phyloP scores from a whole-genome alignment of 2,113 vertebrate species.

The Lanius ludovicianus region DNA sequence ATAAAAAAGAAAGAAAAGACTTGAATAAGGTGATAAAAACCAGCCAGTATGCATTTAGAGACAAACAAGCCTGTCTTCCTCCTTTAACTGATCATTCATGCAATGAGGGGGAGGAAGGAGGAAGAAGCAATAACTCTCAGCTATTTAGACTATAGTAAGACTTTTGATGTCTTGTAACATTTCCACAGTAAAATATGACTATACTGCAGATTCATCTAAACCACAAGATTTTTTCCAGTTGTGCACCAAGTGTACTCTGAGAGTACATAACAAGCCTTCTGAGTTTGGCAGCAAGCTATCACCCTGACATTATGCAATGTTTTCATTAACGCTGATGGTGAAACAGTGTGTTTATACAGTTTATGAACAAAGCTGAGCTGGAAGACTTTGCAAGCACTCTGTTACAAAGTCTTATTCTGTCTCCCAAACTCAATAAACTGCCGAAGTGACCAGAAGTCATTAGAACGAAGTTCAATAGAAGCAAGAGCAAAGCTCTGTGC shows the following conservation, averaged over 20 bases:
- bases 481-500: conserved; percentile 18
- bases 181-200: conserved; percentile 36
- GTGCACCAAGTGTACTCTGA: conserved; percentile 21
- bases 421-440: conserved; percentile 40
- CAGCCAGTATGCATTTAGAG: background rate
- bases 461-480: conserved; percentile 50
- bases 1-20: conserved; percentile 16
- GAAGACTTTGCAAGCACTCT: conserved; percentile 17
- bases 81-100: conserved; percentile 26
- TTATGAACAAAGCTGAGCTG: conserved; percentile 47
- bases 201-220: conserved; percentile 1
- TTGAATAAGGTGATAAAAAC: conserved; percentile 5
- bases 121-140: conserved; percentile 12
- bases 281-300: conserved; percentile 43
- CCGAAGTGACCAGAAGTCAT: background rate
- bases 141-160: background rate
- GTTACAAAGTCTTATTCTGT: background rate
- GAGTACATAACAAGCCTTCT: conserved; percentile 5
- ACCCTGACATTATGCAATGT: conserved; percentile 61
- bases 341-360: conserved; percentile 58
- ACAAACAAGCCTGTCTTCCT: conserved; percentile 17
- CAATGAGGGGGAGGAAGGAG: background rate
- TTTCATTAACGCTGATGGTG: conserved; percentile 59
- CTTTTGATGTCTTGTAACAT: conserved; percentile 37
- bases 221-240: conserved; percentile 56